These are phyloP conservation scores for Glossophaga mutica DNA, from an alignment of 2,797 vertebrate species.

Conservation along the genomic window DNA sequence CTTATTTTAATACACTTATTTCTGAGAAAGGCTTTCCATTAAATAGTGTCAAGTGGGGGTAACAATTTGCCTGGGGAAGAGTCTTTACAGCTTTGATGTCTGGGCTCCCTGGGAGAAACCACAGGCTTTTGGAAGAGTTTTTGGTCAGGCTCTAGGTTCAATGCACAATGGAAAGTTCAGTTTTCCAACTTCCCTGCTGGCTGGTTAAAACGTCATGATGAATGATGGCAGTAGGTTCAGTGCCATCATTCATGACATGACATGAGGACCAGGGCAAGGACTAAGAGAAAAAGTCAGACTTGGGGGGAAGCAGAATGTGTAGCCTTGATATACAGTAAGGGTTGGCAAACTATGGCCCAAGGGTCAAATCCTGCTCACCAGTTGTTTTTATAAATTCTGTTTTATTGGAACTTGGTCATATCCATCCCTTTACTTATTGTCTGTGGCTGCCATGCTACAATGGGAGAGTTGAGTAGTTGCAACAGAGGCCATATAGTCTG, in stretches of 20 bases:
- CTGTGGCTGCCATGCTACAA: background rate
- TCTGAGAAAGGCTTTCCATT: slow-evolving; percentile 69
- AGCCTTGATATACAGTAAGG: background rate
- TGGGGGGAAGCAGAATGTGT: background rate
- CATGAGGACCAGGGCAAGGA: background rate
- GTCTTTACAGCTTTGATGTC: slow-evolving; percentile 53
- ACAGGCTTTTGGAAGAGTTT: slow-evolving; percentile 38
- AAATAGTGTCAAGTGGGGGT: slow-evolving; percentile 68
- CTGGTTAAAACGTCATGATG: slow-evolving; percentile 32
- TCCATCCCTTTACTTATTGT: background rate
- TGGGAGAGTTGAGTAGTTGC: background rate
- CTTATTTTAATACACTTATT: slow-evolving; percentile 73
- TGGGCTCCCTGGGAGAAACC: slow-evolving; percentile 46
- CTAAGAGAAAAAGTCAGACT: background rate
- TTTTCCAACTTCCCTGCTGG: background rate
- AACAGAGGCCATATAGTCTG: background rate
- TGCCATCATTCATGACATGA: background rate
- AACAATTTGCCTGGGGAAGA: slow-evolving; percentile 59
- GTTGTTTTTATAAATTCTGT: slow-evolving; percentile 2
- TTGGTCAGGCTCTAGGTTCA: slow-evolving; percentile 29
- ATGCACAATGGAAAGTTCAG: background rate
- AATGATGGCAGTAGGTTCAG: background rate
- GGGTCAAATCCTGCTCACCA: background rate
- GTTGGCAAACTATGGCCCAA: background rate
- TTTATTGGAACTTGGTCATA: background rate